Evolutionary conservation across 2,113 vertebrate genomes (phyloP), one percentile per base, ranked within the genome.

Genomic region (Megaptera novaeangliae): DNA sequence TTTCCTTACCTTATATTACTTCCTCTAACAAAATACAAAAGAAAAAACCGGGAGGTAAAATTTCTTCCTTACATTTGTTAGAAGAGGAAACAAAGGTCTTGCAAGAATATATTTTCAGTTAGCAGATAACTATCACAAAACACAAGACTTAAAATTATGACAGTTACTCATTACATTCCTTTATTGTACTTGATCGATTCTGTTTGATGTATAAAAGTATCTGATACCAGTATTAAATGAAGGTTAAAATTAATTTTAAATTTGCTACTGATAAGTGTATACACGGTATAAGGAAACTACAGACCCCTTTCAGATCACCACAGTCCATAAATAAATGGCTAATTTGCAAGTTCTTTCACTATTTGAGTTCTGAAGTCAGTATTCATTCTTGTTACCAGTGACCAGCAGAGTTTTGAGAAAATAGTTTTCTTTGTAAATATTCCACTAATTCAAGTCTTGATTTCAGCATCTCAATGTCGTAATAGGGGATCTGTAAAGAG

Each of bases 341-440:
- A 52, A 61, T 27, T 9, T 9, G n/a, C 8, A 61, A 52, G 34
- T 46, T 63, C 49, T 72, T 72, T 74, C 59, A 49, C 1, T 1
- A 0, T 57, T 1, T 8, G n/a, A 36, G 44, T 31, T 29, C 72
- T 13, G 27, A 71, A 29, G n/a, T 11, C 17, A 74, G 14, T 55
- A 23, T 80, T 87, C 44, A n/a, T 41, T 68, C 55, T 36, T 69
- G 41, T 99, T 98, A 99, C 98, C 98, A 99, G 75, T 88, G 98
- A 25, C 99, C 94, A 83, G 98, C 97, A 0, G 98, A 98, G 0
- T 98, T 99, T 94, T 98, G 98, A 96, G 99, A 98, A 97, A 99
- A 99, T 4, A 99, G 98, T 88, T 99, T 99, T 95, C 98, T 99
- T 75, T 99, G 99, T 93, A 99, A 99, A 97, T 99, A 99, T 23